Conservation (phyloP, 2,888 invertebrate genomes). For the Mimachlamys varia region DNA sequence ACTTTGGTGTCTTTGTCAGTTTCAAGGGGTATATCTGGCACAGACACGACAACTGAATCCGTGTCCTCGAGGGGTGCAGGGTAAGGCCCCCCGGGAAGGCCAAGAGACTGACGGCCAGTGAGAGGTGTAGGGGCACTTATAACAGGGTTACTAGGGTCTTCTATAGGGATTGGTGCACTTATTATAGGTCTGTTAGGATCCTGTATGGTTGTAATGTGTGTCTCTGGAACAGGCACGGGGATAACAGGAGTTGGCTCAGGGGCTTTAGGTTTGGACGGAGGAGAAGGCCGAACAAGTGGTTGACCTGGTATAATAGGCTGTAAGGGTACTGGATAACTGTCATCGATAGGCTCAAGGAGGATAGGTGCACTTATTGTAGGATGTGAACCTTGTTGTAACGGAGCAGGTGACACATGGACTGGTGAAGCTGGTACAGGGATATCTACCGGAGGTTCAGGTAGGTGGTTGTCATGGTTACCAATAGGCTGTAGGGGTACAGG, state of each 20-base stretch:
- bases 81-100: not conserved
- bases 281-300: not conserved
- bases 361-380: not conserved
- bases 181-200: not conserved
- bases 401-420: not conserved
- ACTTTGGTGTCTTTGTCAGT: not conserved
- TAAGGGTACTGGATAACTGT: not conserved
- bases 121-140: not conserved
- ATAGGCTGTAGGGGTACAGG: not conserved
- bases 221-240: not conserved
- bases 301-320: not conserved
- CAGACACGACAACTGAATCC: not conserved
- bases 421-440: not conserved
- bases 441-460: not conserved
- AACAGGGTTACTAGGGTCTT: not conserved
- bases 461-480: slow-evolving; percentile 3
- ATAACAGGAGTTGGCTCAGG: not conserved
- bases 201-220: not conserved
- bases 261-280: not conserved
- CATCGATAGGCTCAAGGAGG: not conserved
- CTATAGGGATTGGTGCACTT: not conserved
- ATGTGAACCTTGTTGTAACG: not conserved
- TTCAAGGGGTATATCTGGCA: not conserved
- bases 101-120: not conserved
- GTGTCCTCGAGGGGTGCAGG: not conserved